Base-by-base conservation (phyloP, 2,797 vertebrate genomes). In the Halcyon badia region DNA sequence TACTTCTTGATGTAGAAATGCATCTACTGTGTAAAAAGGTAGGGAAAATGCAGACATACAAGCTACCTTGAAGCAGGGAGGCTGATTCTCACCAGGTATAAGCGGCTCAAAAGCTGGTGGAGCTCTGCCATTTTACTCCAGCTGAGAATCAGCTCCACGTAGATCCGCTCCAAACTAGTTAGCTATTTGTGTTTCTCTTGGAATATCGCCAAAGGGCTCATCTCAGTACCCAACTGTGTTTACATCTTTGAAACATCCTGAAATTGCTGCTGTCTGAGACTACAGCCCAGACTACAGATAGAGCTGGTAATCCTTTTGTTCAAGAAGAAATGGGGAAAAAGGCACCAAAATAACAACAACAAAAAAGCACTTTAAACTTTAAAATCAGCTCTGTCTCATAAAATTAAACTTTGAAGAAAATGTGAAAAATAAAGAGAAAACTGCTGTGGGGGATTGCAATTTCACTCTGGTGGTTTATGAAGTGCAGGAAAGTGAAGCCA, bases 391-490 rank as follows among this genome's bases (percentile, higher is more conserved):
- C 78, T 78, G 66, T 90, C 73, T 92, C 96, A 79, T 92, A 95
- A 96, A 97, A 97, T 85, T 94, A 96, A 95, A 96, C 90, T 97
- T 97, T 79, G 77, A 81, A 95, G 86, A 33, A 82, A 96, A 96
- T 76, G 93, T 78, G 76, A 97, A 96, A 96, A 97, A 92, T 85
- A 94, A 89, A 97, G 93, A 85, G 80, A 82, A 95, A 96, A 97
- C 80, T 93, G 94, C 96, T 97, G 89, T 37, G 44, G 94, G 94
- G 94, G 57, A 93, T 92, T 88, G 83, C 81, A 94, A 84, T 97
- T 95, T 95, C 90, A 90, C 85, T 97, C 72, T 69, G 20, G 88
- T 95, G 94, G 92, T 97, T 97, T 97, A 97, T 95, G 96, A 97
- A 97, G 95, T 96, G 94, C 96, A 84, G 86, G 91, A 91, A 97